phyloP scores from a whole-genome alignment of 2,888 invertebrate genomes.

The Pandemis corylana region DNA sequence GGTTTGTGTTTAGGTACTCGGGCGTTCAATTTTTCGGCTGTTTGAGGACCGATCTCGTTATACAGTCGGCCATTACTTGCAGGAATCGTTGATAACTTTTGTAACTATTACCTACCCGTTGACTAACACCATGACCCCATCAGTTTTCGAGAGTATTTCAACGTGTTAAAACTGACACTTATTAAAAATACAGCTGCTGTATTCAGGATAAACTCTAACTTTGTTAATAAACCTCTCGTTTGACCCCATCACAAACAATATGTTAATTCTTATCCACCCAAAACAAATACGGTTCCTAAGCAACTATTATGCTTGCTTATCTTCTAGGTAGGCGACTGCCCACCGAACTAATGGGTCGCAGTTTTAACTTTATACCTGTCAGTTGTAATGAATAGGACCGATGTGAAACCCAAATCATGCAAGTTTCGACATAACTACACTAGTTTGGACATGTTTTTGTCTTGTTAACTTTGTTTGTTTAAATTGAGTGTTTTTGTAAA shows the following conservation, averaged over 20 bases:
- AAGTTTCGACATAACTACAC: constrained; percentile 58
- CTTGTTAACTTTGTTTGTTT: constrained; percentile 12
- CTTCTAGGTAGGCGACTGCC: constrained; percentile 1
- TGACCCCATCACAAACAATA: constrained; percentile 1
- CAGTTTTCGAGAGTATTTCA: background rate
- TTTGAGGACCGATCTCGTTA: constrained; percentile 50
- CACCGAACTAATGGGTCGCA: constrained; percentile 1
- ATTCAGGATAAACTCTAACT: background rate
- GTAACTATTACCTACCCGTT: constrained; percentile 19
- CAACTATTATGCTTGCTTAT: constrained; percentile 5
- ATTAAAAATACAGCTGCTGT: background rate
- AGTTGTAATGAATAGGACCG: constrained; percentile 42
- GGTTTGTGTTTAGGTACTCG: constrained; percentile 49
- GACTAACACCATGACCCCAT: background rate
- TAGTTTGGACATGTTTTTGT: constrained; percentile 51
- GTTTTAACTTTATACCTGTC: constrained; percentile 42
- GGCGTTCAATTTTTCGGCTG: constrained; percentile 51
- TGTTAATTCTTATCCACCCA: background rate
- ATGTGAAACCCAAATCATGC: constrained; percentile 51
- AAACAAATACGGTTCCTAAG: constrained; percentile 13
- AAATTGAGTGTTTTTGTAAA: no score
- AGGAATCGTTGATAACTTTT: constrained; percentile 42
- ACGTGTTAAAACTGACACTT: background rate
- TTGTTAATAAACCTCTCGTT: constrained; percentile 8
- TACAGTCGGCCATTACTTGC: constrained; percentile 42